Percentiles rank a stretch among this genome's conserved stretches.
These are phyloP conservation scores for Eutrigla gurnardus DNA, from an alignment of 2,797 vertebrate species.

Conservation along the genomic window DNA sequence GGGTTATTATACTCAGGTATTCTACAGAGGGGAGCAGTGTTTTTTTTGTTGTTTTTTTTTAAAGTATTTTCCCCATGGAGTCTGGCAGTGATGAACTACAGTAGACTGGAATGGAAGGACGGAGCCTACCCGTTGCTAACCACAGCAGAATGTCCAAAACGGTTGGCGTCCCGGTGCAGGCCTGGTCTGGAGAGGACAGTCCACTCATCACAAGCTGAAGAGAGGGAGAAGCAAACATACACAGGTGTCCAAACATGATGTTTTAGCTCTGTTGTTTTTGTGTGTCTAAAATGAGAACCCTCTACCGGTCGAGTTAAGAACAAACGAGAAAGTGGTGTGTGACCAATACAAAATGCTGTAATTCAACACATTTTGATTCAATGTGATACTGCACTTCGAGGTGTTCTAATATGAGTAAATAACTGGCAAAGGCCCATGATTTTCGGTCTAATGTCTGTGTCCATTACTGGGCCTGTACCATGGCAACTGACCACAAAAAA, in stretches of 20 bases:
- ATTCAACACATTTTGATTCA: not conserved
- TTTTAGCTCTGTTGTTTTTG: not conserved
- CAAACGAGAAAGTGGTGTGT: not conserved
- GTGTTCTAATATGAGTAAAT: not conserved
- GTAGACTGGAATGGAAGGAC: too few relatives aligned
- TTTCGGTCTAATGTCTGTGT: not conserved
- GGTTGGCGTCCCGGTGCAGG: conserved; percentile 92
- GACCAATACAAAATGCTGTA: not conserved
- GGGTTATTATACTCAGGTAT: not conserved
- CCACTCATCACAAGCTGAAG: conserved; percentile 91
- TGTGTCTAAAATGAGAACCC: not conserved
- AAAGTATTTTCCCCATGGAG: fast-evolving
- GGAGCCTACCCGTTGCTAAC: conserved; percentile 94
- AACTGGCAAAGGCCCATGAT: not conserved
- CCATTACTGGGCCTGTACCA: not conserved
- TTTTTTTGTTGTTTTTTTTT: too few relatives aligned
- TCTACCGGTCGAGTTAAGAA: not conserved
- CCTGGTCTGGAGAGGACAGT: conserved; percentile 90
- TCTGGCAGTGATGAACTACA: not conserved
- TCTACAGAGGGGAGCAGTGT: not conserved
- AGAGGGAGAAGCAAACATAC: conserved; percentile 19
- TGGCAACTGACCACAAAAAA: not conserved
- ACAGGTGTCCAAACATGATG: not conserved
- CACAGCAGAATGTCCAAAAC: conserved; percentile 94
- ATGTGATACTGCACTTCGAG: not conserved